Base-by-base conservation (phyloP, 2,888 invertebrate genomes). In the Cyclophora punctaria region DNA sequence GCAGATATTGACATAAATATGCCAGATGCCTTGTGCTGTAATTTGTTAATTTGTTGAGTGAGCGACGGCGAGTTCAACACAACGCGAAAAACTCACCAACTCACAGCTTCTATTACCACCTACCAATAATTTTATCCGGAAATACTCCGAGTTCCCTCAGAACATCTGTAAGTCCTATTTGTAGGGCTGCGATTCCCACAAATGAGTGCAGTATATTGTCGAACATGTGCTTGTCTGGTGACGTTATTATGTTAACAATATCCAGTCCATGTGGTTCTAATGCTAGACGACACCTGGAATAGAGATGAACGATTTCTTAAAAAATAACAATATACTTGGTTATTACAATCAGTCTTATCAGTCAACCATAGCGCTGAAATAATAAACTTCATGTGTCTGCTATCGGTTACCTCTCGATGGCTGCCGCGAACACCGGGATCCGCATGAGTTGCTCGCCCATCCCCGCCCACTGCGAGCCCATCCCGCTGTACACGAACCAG, bases 401-500 rank as follows among this genome's bases (percentile, higher is more conserved):
- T 20, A 20, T 20, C 20, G 20, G 1, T 20, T 69, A 84, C 85
- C 74, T 66, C 61, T 89, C 75, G 53, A 93, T 90, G 33, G 87
- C 78, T 20, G 78, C 76, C 3, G 89, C 84, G 71, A 94, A 93
- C 7, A 89, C 74, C 2, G 91, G 91, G 55, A 93, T 80, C 45
- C 82, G 75, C 90, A 93, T 90, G 64, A 94, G 85, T 43, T 90
- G 84, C 33, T 80, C 69, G 0, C 91, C 93, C 93, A 93, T 93
- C 34, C 91, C 91, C 35, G 89, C 75, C 93, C 93, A 93, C 69
- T 93, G 93, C 1, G 91, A 90, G 7, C 93, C 93, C 93, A 94
- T 93, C 3, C 93, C 93, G 54, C 93, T 92, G 82, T 92, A 93
- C 52, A 93, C 89, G 71, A 90, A 93, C 91, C 93, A 93, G 6